phyloP scores from a whole-genome alignment of 2,113 vertebrate species.

The Lepus americanus region DNA sequence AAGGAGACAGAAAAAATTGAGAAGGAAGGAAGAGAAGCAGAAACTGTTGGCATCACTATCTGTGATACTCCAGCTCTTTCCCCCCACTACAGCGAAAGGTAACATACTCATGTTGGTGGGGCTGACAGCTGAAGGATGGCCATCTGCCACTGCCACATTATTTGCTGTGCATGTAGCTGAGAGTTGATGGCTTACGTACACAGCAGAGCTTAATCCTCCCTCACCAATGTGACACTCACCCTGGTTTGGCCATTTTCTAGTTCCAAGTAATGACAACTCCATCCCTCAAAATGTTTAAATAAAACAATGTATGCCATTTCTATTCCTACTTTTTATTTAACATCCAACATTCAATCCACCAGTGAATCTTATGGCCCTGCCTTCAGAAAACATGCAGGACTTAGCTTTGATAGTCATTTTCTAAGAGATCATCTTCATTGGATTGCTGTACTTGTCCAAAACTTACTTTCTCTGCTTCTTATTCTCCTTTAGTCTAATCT shows the following conservation, averaged over 20 bases:
- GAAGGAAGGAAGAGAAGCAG: background rate
- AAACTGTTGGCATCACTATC: background rate
- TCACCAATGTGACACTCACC: background rate
- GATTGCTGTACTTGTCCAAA: background rate
- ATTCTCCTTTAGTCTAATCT: background rate
- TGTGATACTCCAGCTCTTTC: background rate
- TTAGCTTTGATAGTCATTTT: background rate
- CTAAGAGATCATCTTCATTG: background rate
- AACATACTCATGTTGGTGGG: background rate
- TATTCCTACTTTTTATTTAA: background rate
- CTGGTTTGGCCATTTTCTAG: background rate
- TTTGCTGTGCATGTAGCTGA: background rate
- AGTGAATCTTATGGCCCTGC: background rate
- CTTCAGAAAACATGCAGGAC: background rate
- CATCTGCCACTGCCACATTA: background rate
- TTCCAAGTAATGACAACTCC: background rate
- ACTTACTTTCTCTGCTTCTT: background rate
- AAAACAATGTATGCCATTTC: background rate
- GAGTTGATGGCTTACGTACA: background rate
- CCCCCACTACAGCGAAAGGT: rapidly evolving
- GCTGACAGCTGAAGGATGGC: background rate
- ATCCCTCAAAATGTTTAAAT: background rate
- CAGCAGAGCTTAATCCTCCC: background rate
- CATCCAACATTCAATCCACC: background rate
- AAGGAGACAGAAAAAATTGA: background rate